A percentile compares a stretch with the other conserved stretches of the same genome.
Conservation (phyloP, 2,113 vertebrate genomes). For the Geothlypis trichas region DNA sequence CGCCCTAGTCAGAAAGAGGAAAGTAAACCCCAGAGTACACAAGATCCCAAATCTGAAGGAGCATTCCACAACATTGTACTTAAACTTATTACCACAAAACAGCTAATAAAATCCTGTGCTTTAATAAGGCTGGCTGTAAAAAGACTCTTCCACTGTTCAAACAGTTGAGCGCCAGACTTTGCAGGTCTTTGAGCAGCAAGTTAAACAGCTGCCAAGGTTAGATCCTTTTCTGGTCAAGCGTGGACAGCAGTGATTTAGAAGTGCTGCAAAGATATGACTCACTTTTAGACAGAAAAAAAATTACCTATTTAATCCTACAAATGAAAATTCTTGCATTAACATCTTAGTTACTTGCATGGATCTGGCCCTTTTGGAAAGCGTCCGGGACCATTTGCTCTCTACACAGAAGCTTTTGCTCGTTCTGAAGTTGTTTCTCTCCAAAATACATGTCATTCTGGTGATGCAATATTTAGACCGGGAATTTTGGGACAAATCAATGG, state of each 20-base stretch:
- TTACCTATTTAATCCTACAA: not conserved
- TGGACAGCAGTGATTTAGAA: not conserved
- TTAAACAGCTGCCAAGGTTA: constrained; percentile 34
- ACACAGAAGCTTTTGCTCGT: not conserved
- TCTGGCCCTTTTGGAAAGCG: not conserved
- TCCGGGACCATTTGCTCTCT: not conserved
- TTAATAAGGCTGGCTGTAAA: constrained; percentile 61
- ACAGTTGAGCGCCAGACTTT: constrained; percentile 44
- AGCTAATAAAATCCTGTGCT: constrained; percentile 74
- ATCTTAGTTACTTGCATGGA: not conserved
- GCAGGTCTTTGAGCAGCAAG: constrained; percentile 35
- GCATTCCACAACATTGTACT: constrained; percentile 58
- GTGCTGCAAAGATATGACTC: not conserved
- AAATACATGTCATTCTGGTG: accelerated
- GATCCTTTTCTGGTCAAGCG: not conserved
- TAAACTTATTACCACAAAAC: constrained; percentile 63
- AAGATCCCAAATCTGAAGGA: constrained; percentile 35
- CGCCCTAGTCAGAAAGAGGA: constrained; percentile 14
- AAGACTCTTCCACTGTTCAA: constrained; percentile 50
- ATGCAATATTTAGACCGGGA: not conserved
- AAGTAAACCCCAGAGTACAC: constrained; percentile 22
- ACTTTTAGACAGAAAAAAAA: not conserved
- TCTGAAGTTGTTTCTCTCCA: not conserved
- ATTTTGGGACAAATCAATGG: not conserved
- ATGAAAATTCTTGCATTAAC: not conserved